Percentiles rank a stretch among this genome's conserved stretches.
These are phyloP conservation scores for Sakesphorus luctuosus DNA, from an alignment of 2,113 vertebrate genomes.

Conservation along the genomic window DNA sequence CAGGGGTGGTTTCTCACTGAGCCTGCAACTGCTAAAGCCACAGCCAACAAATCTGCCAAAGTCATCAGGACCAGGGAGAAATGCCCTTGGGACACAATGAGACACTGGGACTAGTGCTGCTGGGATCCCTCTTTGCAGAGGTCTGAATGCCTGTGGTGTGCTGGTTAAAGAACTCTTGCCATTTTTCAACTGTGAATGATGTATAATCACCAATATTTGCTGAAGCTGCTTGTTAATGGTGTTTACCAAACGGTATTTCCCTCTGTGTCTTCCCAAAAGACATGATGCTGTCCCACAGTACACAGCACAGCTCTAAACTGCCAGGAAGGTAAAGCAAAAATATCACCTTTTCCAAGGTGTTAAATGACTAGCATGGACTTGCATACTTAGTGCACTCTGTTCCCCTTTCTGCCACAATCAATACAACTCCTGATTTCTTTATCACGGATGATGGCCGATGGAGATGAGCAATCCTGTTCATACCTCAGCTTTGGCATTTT, in stretches of 20 bases:
- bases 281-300: background rate
- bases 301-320: background rate
- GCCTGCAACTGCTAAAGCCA: background rate
- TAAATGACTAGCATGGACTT: background rate
- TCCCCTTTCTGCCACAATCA: conserved; percentile 16
- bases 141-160: rapidly evolving
- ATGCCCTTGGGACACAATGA: background rate
- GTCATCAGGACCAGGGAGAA: background rate
- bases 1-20: background rate
- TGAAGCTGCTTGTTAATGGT: background rate
- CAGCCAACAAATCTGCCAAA: background rate
- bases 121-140: rapidly evolving
- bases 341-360: background rate
- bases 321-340: background rate
- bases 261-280: background rate
- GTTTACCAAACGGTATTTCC: background rate
- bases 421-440: conserved; percentile 37
- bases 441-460: background rate
- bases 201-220: background rate
- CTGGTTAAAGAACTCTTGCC: background rate
- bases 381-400: background rate
- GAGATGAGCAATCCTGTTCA: conserved; percentile 49
- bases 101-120: background rate
- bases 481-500: conserved; percentile 62
- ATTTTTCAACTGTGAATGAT: background rate